phyloP scores from a whole-genome alignment of 2,888 invertebrate species.

The Mimumesa dahlbomi region DNA sequence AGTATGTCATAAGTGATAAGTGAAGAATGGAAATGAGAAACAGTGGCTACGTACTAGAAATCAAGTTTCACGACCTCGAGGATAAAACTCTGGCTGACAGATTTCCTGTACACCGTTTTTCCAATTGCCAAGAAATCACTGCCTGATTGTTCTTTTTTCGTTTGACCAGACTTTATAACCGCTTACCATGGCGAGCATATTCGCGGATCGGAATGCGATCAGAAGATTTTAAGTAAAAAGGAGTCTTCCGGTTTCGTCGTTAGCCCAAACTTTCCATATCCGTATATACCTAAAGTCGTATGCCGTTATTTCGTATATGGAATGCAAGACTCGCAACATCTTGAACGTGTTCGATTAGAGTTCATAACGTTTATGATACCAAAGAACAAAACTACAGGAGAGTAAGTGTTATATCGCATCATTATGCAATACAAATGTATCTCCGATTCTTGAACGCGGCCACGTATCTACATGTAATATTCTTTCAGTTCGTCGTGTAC shows the following conservation, averaged over 20 bases:
- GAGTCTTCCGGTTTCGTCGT: conserved; percentile 95
- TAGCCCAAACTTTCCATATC: conserved; percentile 98
- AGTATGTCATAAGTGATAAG: too few species aligned
- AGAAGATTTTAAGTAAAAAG: conserved; percentile 96
- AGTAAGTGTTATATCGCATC: conserved; percentile 84
- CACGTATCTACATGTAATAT: neutral
- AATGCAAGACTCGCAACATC: conserved; percentile 97
- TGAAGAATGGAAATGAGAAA: too few species aligned
- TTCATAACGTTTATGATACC: conserved; percentile 96
- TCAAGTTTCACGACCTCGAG: too few species aligned
- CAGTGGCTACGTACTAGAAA: too few species aligned
- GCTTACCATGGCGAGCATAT: conserved; percentile 97
- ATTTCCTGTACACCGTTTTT: too few species aligned
- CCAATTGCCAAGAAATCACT: neutral
- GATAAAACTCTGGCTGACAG: too few species aligned
- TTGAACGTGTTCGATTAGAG: conserved; percentile 95
- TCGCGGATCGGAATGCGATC: conserved; percentile 98
- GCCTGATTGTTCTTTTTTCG: neutral
- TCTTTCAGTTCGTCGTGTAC: conserved; percentile 85
- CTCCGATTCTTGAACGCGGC: neutral
- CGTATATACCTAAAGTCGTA: conserved; percentile 96
- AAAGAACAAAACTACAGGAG: conserved; percentile 88
- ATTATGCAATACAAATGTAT: neutral
- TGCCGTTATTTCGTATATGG: conserved; percentile 99
- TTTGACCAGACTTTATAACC: conserved; percentile 90